phyloP scores from a whole-genome alignment of 2,113 vertebrate genomes.

The Takifugu flavidus region DNA sequence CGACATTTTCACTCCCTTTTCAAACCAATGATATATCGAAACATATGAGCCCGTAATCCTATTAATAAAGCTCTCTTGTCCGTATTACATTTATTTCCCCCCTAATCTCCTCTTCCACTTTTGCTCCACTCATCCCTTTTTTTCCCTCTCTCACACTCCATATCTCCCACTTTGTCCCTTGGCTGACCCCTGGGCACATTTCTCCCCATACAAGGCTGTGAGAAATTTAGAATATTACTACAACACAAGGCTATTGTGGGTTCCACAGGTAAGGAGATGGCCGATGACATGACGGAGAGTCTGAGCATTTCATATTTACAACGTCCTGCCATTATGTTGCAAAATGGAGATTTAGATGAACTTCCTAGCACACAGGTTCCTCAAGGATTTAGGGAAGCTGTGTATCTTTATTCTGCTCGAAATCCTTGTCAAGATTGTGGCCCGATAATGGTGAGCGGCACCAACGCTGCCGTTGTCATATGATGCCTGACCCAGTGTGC shows the following conservation, averaged over 20 bases:
- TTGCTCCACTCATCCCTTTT: conserved; percentile 52
- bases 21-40: conserved; percentile 73
- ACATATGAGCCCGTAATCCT: conserved; percentile 85
- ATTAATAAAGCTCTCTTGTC: conserved; percentile 87
- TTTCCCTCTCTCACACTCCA: conserved; percentile 66
- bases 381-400: neutral
- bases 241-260: conserved; percentile 70
- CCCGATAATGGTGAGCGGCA: conserved; percentile 39
- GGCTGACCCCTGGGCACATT: conserved; percentile 81
- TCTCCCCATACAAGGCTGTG: conserved; percentile 68
- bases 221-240: conserved; percentile 75
- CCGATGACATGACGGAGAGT: conserved; percentile 69
- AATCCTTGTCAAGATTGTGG: conserved; percentile 53
- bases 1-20: conserved; percentile 67
- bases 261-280: conserved; percentile 68
- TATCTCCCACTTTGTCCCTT: conserved; percentile 79
- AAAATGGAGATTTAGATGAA: neutral
- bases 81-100: conserved; percentile 85
- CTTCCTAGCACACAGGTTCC: no score
- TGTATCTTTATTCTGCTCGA: conserved; percentile 54
- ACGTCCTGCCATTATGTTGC: conserved; percentile 17
- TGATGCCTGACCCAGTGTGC: conserved; percentile 40
- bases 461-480: conserved; percentile 9
- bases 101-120: conserved; percentile 77
- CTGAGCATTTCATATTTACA: conserved; percentile 50